Evolutionary conservation across 2,888 invertebrate species (phyloP).

Genomic region (Lacanobia oleracea): DNA sequence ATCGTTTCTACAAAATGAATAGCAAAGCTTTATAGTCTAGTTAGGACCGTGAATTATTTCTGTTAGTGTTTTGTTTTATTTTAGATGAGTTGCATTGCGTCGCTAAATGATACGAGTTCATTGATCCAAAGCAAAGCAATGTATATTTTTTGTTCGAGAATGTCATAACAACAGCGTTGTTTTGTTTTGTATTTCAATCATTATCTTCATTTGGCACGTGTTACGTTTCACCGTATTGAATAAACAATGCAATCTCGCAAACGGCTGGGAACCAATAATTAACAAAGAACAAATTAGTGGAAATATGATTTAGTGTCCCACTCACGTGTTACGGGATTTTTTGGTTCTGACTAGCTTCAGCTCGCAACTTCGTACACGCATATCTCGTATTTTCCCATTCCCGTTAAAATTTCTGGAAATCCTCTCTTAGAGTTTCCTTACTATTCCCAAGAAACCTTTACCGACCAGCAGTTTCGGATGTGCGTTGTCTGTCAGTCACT

Average conservation of each 20-base stretch:
- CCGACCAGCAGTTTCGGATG: too few relatives aligned
- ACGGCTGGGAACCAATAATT: neutral
- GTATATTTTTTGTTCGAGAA: conserved; percentile 32
- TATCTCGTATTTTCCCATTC: too few relatives aligned
- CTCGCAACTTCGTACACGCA: too few relatives aligned
- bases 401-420: too few relatives aligned
- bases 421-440: too few relatives aligned
- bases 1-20: neutral
- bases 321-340: neutral
- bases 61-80: conserved; percentile 36
- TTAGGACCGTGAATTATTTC: conserved; percentile 6
- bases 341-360: neutral
- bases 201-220: conserved; percentile 32
- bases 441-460: too few relatives aligned
- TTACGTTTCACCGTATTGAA: conserved; percentile 28
- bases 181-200: conserved; percentile 33
- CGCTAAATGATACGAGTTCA: conserved; percentile 47
- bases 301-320: neutral
- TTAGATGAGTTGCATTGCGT: conserved; percentile 41
- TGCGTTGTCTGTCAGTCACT: too few relatives aligned
- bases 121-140: conserved; percentile 36
- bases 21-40: neutral
- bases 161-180: conserved; percentile 41
- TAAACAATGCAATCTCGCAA: conserved; percentile 7
- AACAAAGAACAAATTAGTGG: neutral